A percentile compares a stretch with the other conserved stretches of the same genome.
Conservation (phyloP, 2,113 vertebrate species). For the Hucho hucho region DNA sequence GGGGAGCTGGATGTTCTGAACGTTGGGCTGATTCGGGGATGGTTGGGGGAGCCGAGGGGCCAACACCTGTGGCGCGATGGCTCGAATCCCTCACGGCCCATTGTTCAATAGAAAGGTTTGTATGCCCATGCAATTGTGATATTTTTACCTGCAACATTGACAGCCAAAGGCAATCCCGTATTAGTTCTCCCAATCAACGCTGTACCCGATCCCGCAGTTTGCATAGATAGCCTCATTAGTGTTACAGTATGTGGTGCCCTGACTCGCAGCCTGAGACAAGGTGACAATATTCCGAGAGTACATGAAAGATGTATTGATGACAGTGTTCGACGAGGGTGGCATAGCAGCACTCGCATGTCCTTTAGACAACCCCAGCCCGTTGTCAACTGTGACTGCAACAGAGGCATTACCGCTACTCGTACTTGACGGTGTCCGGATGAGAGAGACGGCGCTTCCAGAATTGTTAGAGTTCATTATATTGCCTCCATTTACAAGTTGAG, state of each 20-base stretch:
- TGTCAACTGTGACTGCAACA: slow-evolving; percentile 78
- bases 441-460: slow-evolving; percentile 75
- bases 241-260: slow-evolving; percentile 64
- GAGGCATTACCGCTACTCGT: slow-evolving; percentile 41
- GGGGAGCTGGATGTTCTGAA: slow-evolving; percentile 97
- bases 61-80: slow-evolving; percentile 87
- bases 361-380: slow-evolving; percentile 82
- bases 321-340: slow-evolving; percentile 81
- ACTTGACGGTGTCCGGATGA: slow-evolving; percentile 71
- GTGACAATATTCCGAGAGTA: slow-evolving; percentile 72
- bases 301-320: slow-evolving; percentile 88
- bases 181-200: slow-evolving; percentile 69
- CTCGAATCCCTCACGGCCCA: slow-evolving; percentile 76
- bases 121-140: slow-evolving; percentile 51
- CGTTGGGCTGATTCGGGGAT: slow-evolving; percentile 84
- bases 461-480: slow-evolving; percentile 89
- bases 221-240: slow-evolving; percentile 80
- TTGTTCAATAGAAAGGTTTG: slow-evolving; percentile 50
- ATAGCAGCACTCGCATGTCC: slow-evolving; percentile 61
- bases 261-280: slow-evolving; percentile 59
- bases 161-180: slow-evolving; percentile 36
- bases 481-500: slow-evolving; percentile 91
- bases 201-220: slow-evolving; percentile 70
- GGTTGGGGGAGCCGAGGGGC: slow-evolving; percentile 87
- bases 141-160: slow-evolving; percentile 41